Evolutionary conservation across 1,140 invertebrate species (phyloP).

Genomic region (Mylabris phalerata): DNA sequence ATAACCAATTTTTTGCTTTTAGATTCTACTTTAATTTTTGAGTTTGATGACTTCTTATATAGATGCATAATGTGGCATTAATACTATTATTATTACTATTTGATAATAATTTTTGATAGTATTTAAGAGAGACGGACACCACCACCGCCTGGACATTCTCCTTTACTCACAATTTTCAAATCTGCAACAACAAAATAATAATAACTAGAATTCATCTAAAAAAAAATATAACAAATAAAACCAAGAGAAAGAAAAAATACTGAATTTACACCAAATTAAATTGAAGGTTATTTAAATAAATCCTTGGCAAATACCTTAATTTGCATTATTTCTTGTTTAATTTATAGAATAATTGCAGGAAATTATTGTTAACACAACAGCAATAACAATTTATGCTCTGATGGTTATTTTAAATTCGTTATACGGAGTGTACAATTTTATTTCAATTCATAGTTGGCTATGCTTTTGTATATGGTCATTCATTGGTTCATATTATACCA

Average conservation of each 20-base stretch:
- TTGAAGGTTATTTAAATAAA: not conserved
- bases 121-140: conserved; percentile 49
- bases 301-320: conserved; percentile 4
- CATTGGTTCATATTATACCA: no score
- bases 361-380: conserved; percentile 4
- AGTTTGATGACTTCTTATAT: no score
- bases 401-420: not conserved
- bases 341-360: not conserved
- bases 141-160: conserved; percentile 48
- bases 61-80: no score
- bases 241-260: not conserved
- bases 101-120: no score
- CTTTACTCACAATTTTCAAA: conserved; percentile 46
- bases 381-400: not conserved
- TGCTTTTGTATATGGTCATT: no score
- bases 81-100: no score
- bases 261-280: not conserved
- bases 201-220: no score
- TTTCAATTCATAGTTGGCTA: no score
- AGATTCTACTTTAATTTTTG: no score
- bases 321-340: not conserved
- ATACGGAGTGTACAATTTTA: not conserved
- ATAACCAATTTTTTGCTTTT: no score
- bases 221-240: not conserved
- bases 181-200: conserved; percentile 37